A percentile compares a stretch with the other conserved stretches of the same genome.
These are phyloP conservation scores for Yponomeuta cagnagella DNA, from an alignment of 2,888 invertebrate genomes.

Conservation along the genomic window DNA sequence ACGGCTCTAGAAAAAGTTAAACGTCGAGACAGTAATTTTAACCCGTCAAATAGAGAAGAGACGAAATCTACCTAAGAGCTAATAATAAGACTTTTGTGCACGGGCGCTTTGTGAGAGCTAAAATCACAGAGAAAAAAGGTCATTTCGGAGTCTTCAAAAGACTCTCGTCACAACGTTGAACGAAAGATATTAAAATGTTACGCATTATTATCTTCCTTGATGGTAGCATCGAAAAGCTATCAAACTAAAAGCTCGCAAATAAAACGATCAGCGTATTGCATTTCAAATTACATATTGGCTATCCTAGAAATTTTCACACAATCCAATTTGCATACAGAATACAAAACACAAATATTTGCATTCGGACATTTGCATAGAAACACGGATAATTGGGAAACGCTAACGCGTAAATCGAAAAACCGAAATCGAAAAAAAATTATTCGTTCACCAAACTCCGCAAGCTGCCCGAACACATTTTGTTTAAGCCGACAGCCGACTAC, in stretches of 20 bases:
- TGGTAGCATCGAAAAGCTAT: not conserved
- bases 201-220: not conserved
- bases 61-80: not conserved
- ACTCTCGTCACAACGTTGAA: not conserved
- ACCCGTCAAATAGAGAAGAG: not conserved
- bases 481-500: constrained; percentile 57
- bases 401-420: constrained; percentile 2
- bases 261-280: not conserved
- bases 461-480: not conserved
- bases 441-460: constrained; percentile 25
- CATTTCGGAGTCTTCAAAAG: not conserved
- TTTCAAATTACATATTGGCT: not conserved
- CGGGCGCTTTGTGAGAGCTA: not conserved
- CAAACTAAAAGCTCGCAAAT: not conserved
- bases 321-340: constrained; percentile 13
- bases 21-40: not conserved
- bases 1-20: not conserved
- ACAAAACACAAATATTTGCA: constrained; percentile 13
- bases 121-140: not conserved
- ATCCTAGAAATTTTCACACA: constrained; percentile 7
- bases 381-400: constrained; percentile 6
- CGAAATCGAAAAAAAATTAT: not conserved
- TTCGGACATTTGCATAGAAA: constrained; percentile 10
- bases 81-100: not conserved
- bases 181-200: not conserved